Percentiles rank a stretch among this genome's conserved stretches.
Evolutionary conservation across 2,888 invertebrate genomes (phyloP).

Genomic region (Adelphocoris suturalis): DNA sequence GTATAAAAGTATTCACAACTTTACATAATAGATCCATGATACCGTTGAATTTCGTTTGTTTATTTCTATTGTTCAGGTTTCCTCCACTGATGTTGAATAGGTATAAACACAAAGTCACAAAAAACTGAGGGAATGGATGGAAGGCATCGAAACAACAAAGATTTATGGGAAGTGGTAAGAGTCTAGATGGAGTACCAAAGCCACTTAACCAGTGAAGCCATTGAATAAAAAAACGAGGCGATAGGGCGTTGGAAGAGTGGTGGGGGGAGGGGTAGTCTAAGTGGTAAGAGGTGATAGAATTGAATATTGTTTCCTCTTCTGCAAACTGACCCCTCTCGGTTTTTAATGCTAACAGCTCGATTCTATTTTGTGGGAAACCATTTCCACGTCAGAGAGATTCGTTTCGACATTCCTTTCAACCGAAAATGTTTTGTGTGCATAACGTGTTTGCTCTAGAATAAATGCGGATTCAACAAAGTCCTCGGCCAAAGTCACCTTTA

Average conservation of each 20-base stretch:
- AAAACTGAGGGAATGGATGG: background rate
- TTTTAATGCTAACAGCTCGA: conserved; percentile 24
- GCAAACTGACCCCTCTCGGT: conserved; percentile 48
- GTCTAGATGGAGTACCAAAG: conserved; percentile 44
- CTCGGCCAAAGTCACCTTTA: background rate
- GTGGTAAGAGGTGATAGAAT: conserved; percentile 61
- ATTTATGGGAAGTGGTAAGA: conserved; percentile 32
- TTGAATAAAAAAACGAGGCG: conserved; percentile 43
- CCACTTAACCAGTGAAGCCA: conserved; percentile 35
- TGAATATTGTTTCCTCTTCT: conserved; percentile 34
- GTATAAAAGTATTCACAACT: too few relatives aligned
- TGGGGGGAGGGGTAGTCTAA: background rate
- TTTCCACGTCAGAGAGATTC: background rate
- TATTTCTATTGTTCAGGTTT: too few relatives aligned
- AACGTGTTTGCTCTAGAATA: conserved; percentile 41
- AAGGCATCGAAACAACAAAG: conserved; percentile 43
- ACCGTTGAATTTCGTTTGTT: too few relatives aligned
- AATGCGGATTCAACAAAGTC: background rate
- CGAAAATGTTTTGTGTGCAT: background rate
- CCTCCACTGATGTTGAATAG: too few relatives aligned
- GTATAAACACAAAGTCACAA: too few relatives aligned
- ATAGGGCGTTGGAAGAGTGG: conserved; percentile 1
- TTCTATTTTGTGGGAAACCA: conserved; percentile 29
- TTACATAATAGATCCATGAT: too few relatives aligned
- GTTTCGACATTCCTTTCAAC: conserved; percentile 14